Evolutionary conservation across 2,888 invertebrate genomes (phyloP), one percentile per base, ranked within the genome.

Genomic region (Liposcelis brunnea): DNA sequence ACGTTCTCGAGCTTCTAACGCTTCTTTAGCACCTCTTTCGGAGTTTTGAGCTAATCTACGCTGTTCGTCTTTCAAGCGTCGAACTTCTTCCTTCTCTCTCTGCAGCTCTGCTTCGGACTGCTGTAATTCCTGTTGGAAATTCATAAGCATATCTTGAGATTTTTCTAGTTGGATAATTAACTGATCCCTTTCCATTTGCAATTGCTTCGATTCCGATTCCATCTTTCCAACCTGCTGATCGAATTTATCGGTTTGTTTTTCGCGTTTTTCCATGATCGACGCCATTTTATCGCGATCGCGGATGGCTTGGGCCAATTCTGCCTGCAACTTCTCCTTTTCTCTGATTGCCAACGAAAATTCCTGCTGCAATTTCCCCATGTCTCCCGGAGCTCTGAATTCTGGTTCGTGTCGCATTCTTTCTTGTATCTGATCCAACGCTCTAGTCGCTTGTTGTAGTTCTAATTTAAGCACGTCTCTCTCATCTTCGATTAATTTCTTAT

Each of bases 71-170:
- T 66, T 83, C 53, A 86, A 61, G 55, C 80, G 72, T 43, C 78
- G 75, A 1, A 81, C 75, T 63, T 87, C 87, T 52, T 80, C 79
- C 47, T 80, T 75, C 55, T 83, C 81, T 57, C 80, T 76, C 57
- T 85, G 84, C 50, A 85, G 63, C 59, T 85, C 87, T 36, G 77
- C 71, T 63, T 87, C 89, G 53, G 83, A 80, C 52, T 80, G 75
- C 52, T 84, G 85, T 43, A 90, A 62, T 59, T 90, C 89, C 59
- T 87, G 80, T 61, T 89, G 90, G 81, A 90, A 89, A 63, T 87
- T 87, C 63, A 89, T 80, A 48, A 91, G 66, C 77, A 90, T 87
- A 54, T 89, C 87, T 61, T 90, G 90, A 35, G 86, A 87, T 65
- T 91, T 90, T 62, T 90, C 89, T 58, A 91, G 61, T 61, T 90